Percentiles rank a stretch among this genome's conserved stretches.
Evolutionary conservation across 1,140 invertebrate species (phyloP).

Genomic region (Stratiolaelaps scimitus): DNA sequence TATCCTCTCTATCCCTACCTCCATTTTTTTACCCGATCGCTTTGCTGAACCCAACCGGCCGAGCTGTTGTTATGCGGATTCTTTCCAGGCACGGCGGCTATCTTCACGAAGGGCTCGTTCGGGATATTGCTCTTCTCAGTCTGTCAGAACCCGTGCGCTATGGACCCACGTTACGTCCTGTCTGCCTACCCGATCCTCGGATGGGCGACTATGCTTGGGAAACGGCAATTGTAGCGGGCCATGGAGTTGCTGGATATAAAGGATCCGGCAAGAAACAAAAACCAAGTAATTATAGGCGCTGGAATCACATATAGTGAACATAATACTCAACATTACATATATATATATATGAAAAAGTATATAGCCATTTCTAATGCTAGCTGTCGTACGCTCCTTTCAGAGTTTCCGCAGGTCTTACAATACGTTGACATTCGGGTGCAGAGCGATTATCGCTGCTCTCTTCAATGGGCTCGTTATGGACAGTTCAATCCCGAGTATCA

Average conservation of each 20-base stretch:
- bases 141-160: conserved; percentile 20
- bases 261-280: neutral
- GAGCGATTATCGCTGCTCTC: neutral
- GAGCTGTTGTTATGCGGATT: too few species aligned
- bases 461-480: conserved; percentile 14
- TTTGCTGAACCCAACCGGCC: too few species aligned
- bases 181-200: conserved; percentile 1
- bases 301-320: neutral
- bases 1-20: too few species aligned
- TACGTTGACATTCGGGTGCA: conserved; percentile 1
- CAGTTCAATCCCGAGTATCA: conserved; percentile 17
- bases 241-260: conserved; percentile 24
- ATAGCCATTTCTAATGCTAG: neutral
- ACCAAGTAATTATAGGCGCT: neutral
- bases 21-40: too few species aligned
- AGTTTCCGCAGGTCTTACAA: conserved; percentile 14
- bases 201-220: conserved; percentile 25
- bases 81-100: conserved; percentile 25
- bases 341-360: neutral
- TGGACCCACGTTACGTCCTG: neutral
- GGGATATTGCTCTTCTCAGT: conserved; percentile 11
- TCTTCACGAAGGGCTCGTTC: conserved; percentile 14
- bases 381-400: neutral
- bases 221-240: conserved; percentile 7
- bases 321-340: neutral